Conservation (phyloP, 2,113 vertebrate species). For the Poeciliopsis occidentalis region DNA sequence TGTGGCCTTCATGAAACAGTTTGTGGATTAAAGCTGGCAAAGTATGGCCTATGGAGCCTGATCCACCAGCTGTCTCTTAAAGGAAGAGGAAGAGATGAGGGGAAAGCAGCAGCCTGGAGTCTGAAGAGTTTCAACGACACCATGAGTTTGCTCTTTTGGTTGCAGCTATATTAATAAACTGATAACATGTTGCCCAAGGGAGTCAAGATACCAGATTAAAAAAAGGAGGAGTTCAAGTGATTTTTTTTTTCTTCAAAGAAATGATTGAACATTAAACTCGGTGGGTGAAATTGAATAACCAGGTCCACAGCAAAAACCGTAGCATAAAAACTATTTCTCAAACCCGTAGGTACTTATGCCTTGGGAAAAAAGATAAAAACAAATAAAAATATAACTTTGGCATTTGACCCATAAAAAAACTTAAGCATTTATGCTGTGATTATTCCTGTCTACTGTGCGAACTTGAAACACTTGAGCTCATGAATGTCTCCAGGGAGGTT, state of each 20-base stretch:
- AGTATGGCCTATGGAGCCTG: slow-evolving; percentile 23
- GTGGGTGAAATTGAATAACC: slow-evolving; percentile 46
- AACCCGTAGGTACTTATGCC: slow-evolving; percentile 19
- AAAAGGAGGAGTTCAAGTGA: slow-evolving; percentile 26
- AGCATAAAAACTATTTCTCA: slow-evolving; percentile 46
- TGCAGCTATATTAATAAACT: slow-evolving; percentile 2
- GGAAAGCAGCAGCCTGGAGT: slow-evolving; percentile 3
- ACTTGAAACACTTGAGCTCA: slow-evolving; percentile 43
- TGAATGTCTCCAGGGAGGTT: slow-evolving; percentile 55
- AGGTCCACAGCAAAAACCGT: slow-evolving; percentile 37
- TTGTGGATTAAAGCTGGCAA: slow-evolving; percentile 38
- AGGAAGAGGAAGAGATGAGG: not conserved
- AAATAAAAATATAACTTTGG: slow-evolving; percentile 11
- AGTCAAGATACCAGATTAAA: not conserved
- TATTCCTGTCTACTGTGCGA: slow-evolving; percentile 25
- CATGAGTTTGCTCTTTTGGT: slow-evolving; percentile 16
- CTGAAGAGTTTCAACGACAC: slow-evolving; percentile 16
- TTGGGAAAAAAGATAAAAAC: not conserved
- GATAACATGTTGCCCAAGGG: slow-evolving; percentile 15
- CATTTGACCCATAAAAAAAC: slow-evolving; percentile 14
- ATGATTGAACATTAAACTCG: not conserved
- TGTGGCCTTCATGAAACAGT: slow-evolving; percentile 50
- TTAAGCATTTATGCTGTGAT: slow-evolving; percentile 15
- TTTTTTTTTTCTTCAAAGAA: slow-evolving; percentile 25
- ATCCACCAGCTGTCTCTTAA: slow-evolving; percentile 37